phyloP scores from a whole-genome alignment of 1,140 invertebrate species.

The Lasioglossum baleicum region DNA sequence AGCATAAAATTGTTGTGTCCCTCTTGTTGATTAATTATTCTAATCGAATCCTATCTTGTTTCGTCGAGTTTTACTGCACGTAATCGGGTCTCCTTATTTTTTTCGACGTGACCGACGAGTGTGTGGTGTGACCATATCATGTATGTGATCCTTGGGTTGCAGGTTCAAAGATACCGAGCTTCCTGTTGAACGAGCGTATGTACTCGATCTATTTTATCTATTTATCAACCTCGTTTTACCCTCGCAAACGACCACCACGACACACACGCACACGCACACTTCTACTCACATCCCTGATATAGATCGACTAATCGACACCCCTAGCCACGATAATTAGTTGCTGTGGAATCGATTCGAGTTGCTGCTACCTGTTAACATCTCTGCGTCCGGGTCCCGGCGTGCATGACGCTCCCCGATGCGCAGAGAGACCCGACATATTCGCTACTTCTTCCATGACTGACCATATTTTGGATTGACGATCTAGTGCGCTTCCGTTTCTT shows the following conservation, averaged over 20 bases:
- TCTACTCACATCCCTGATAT: too few species aligned
- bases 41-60: too few species aligned
- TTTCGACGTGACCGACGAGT: conserved; percentile 62
- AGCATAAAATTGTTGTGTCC: too few species aligned
- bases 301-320: conserved; percentile 30
- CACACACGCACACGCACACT: conserved; percentile 28
- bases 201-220: conserved; percentile 82
- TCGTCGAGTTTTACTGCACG: too few species aligned
- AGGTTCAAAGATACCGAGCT: conserved; percentile 94
- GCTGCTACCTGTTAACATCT: conserved; percentile 17
- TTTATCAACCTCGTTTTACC: conserved; percentile 55
- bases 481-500: background rate
- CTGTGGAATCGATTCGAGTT: conserved; percentile 23
- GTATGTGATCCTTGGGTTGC: conserved; percentile 83
- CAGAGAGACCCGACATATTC: background rate
- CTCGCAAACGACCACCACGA: conserved; percentile 28
- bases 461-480: background rate
- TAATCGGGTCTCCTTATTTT: background rate
- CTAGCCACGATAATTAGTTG: conserved; percentile 27
- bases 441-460: too few species aligned
- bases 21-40: too few species aligned
- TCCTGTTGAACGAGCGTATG: conserved; percentile 92
- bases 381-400: background rate
- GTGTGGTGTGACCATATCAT: conserved; percentile 69
- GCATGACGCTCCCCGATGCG: background rate